phyloP scores from a whole-genome alignment of 2,888 invertebrate species.

The Glomeris marginata region DNA sequence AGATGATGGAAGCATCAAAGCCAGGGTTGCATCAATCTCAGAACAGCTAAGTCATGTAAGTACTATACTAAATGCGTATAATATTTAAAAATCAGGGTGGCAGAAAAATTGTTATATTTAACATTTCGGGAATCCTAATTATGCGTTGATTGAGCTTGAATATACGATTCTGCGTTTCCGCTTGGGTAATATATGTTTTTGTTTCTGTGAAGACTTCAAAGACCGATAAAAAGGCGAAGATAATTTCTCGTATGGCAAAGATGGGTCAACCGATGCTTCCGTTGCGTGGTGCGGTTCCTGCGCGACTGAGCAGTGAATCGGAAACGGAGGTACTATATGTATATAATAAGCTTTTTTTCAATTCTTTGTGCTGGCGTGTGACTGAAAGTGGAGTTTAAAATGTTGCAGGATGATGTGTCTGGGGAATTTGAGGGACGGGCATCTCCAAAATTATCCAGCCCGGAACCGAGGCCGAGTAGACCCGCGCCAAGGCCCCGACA shows the following conservation, averaged over 20 bases:
- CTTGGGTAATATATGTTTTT: slow-evolving; percentile 1
- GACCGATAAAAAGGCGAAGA: slow-evolving; percentile 14
- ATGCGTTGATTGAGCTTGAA: too few species aligned
- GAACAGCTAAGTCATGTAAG: slow-evolving; percentile 13
- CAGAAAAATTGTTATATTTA: background rate
- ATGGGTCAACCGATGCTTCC: slow-evolving; percentile 16
- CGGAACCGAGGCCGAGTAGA: too few species aligned
- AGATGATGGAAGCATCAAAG: slow-evolving; percentile 10
- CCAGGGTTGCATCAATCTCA: slow-evolving; percentile 13
- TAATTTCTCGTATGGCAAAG: slow-evolving; percentile 15
- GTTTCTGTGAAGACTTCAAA: slow-evolving; percentile 7
- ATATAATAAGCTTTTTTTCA: too few species aligned
- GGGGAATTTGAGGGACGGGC: too few species aligned
- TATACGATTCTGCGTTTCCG: too few species aligned
- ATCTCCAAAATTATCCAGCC: too few species aligned
- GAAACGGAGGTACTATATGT: slow-evolving; percentile 13
- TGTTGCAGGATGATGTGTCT: too few species aligned
- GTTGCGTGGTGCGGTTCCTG: slow-evolving; percentile 9
- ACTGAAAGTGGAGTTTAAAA: too few species aligned
- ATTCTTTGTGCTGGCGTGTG: too few species aligned
- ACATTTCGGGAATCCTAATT: too few species aligned
- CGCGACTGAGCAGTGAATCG: slow-evolving; percentile 13
- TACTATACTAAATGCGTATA: background rate
- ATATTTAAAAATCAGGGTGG: background rate
- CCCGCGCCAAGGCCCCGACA: too few species aligned